Base-by-base conservation (phyloP, 2,888 invertebrate genomes). In the Oasisia sp. region DNA sequence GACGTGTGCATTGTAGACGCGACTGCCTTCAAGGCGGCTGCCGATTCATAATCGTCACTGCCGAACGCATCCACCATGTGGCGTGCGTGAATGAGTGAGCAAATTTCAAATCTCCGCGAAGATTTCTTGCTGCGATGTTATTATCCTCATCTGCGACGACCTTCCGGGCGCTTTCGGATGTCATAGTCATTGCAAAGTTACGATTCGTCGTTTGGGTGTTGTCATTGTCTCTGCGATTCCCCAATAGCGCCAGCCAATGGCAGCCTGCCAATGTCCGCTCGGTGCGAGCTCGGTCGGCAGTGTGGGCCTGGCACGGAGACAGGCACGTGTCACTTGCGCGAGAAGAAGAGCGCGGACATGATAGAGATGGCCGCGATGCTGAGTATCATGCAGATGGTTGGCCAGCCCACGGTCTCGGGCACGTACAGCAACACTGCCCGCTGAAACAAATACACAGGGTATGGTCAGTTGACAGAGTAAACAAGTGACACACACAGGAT, bases 401-500 rank as follows among this genome's bases (percentile, higher is more conserved):
- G 91, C 94, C 94, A 94, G 14, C 94, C 94, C 7, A 94, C 90
- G 7, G 93, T 92, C 93, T 93, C 93, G 7, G 94, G 94, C 27
- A 94, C 92, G 91, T 93, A 93, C 38, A 89, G 91, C 91, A 94
- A 58, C 9, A 93, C 93, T 8, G 94, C 93, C 74, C 93, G 91
- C 94, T 94, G 93, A 12, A 90, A 91, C 38, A 12, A n/a, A n/a
- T 27, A 89, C 50, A 92, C 89, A 92, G 32, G 91, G 5, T 27
- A 44, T 44, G 32, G 32, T 32, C 32, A 32, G 45, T 19, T 90
- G 27, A 38, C 38, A 38, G 38, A 38, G 38, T 38, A 38, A 38
- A 38, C 38, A 1, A 38, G n/a, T 38, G 38, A 91, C 38, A 12
- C 32, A 89, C 50, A 92, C 89, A 92, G 32, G 91, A 32, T 27